A percentile compares a stretch with the other conserved stretches of the same genome.
Conservation (phyloP, 2,888 invertebrate genomes). For the Vanessa cardui region DNA sequence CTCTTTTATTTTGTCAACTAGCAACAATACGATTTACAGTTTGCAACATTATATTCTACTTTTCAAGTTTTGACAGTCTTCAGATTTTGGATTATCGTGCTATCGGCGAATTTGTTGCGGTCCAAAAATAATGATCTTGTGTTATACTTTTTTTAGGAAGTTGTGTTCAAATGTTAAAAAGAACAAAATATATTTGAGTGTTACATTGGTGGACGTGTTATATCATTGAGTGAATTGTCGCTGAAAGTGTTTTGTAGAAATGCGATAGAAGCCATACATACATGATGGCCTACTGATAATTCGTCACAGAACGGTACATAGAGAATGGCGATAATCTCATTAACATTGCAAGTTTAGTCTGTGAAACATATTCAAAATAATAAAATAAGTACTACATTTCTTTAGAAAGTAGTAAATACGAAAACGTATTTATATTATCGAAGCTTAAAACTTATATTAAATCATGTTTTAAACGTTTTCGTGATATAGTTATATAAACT, state of each 20-base stretch:
- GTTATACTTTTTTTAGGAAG: neutral
- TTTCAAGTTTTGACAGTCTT: slow-evolving; percentile 13
- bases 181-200: neutral
- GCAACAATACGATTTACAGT: slow-evolving; percentile 8
- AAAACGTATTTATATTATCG: too few species aligned
- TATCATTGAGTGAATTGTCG: neutral
- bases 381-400: neutral
- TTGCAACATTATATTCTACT: slow-evolving; percentile 13
- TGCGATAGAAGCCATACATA: slow-evolving; percentile 42
- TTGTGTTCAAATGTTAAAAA: neutral
- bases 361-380: neutral
- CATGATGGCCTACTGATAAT: slow-evolving; percentile 31
- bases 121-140: slow-evolving; percentile 13
- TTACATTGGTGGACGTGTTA: neutral
- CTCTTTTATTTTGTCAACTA: neutral
- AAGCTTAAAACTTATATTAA: too few species aligned
- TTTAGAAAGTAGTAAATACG: too few species aligned
- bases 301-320: slow-evolving; percentile 22
- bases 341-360: slow-evolving; percentile 13
- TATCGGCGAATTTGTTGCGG: slow-evolving; percentile 22
- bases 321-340: slow-evolving; percentile 9
- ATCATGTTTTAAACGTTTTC: too few species aligned
- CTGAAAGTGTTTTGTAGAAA: slow-evolving; percentile 36
- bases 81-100: slow-evolving; percentile 28
- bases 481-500: too few species aligned